phyloP scores from a whole-genome alignment of 2,113 vertebrate species.

The Pelodiscus sinensis region DNA sequence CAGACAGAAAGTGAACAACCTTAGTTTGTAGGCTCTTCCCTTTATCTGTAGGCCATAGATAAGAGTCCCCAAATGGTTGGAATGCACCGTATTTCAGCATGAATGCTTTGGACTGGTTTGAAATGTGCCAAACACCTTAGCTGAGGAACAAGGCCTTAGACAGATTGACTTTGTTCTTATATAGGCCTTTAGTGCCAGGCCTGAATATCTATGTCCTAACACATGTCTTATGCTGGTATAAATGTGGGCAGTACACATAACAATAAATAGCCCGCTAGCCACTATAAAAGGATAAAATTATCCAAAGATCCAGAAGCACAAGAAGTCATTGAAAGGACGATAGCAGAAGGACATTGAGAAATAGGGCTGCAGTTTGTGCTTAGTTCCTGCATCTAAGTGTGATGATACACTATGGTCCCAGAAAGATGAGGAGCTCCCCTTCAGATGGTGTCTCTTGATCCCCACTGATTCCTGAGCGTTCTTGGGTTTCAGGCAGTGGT shows the following conservation, averaged over 20 bases:
- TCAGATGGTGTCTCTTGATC: slow-evolving; percentile 53
- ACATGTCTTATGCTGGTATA: background rate
- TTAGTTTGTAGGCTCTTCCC: too few species aligned
- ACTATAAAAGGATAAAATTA: background rate
- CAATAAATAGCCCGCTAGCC: background rate
- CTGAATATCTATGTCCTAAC: too few species aligned
- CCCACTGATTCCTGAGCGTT: slow-evolving; percentile 51
- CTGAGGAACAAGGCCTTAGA: too few species aligned
- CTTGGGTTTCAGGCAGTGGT: slow-evolving; percentile 67
- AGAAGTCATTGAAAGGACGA: background rate
- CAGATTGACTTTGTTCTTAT: too few species aligned
- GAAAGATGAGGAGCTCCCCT: slow-evolving; percentile 42
- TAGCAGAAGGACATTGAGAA: background rate
- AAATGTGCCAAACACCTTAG: too few species aligned
- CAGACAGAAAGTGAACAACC: too few species aligned
- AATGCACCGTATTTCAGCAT: too few species aligned
- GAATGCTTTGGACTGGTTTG: too few species aligned
- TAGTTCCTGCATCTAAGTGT: background rate
- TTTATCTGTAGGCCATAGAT: too few species aligned
- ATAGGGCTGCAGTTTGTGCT: fast-evolving
- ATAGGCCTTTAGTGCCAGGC: too few species aligned
- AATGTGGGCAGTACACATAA: background rate
- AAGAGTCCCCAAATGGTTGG: too few species aligned
- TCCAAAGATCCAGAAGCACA: background rate
- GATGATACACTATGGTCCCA: background rate